phyloP scores from a whole-genome alignment of 30 jellyfish, hydroid and myxozoan genomes.

The Cassiopea xamachana region DNA sequence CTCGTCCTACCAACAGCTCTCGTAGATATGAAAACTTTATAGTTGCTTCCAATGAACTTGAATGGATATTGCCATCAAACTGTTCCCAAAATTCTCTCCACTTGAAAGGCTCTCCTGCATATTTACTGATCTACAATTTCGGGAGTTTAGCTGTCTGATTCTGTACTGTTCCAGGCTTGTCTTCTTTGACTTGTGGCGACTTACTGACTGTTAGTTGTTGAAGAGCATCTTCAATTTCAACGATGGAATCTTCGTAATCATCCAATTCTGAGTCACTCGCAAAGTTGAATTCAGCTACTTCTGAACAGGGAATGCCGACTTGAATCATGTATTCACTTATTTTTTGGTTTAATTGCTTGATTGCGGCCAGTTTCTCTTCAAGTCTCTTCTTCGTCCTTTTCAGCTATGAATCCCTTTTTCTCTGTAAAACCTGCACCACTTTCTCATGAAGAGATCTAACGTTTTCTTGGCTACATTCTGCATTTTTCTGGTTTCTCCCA shows the following conservation, averaged over 20 bases:
- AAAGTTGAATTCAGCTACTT: slow-evolving; percentile 51
- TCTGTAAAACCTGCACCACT: slow-evolving; percentile 3
- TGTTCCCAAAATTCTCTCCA: slow-evolving; percentile 54
- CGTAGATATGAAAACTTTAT: slow-evolving; percentile 26
- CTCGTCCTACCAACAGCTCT: slow-evolving; percentile 26
- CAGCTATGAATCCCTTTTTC: slow-evolving; percentile 24
- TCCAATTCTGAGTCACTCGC: slow-evolving; percentile 28
- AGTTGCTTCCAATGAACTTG: slow-evolving; percentile 28
- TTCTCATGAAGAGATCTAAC: slow-evolving; percentile 24
- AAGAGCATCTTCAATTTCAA: background rate
- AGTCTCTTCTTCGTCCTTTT: slow-evolving; percentile 53
- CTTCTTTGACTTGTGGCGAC: slow-evolving; percentile 1
- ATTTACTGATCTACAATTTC: slow-evolving; percentile 16
- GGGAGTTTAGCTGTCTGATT: slow-evolving; percentile 32
- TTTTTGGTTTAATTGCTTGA: slow-evolving; percentile 50
- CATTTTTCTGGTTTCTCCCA: slow-evolving; percentile 44
- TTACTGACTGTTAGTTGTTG: background rate
- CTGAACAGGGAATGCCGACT: slow-evolving; percentile 41
- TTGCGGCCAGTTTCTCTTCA: slow-evolving; percentile 36
- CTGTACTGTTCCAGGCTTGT: background rate
- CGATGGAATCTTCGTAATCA: slow-evolving; percentile 29
- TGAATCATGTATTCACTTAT: slow-evolving; percentile 42
- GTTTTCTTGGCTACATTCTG: slow-evolving; percentile 47
- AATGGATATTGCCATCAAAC: slow-evolving; percentile 24
- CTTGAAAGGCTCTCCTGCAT: slow-evolving; percentile 41